Evolutionary conservation across 64 coral and sea anemone genomes (phyloP), one percentile per base, ranked within the genome.

Genomic region (Pocillopora damicornis): DNA sequence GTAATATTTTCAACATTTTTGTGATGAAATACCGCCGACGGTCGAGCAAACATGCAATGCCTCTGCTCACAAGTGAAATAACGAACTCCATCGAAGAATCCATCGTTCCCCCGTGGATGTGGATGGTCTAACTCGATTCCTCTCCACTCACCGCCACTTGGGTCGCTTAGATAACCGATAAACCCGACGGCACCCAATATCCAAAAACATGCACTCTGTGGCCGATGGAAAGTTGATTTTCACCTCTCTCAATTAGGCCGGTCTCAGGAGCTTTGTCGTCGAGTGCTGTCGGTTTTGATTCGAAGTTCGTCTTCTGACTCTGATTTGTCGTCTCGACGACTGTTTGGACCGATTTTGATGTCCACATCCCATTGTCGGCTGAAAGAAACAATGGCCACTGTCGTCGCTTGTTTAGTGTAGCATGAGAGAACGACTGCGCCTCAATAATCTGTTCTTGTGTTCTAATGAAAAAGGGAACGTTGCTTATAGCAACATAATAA

Each of bases 51-150:
- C 6, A 95, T 66, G n/a, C 94, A 90, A 59, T 82, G 74, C 25
- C 73, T 92, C 5, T 80, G 87, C 75, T 92, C 75, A 61, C 90
- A 92, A 37, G 57, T 80, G 20, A 95, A 95, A 61, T 89, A 74
- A 13, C 42, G 75, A 56, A 89, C 86, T 1, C 88, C 75, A 1
- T 89, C 75, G 34, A 91, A 89, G 34, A 34, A 63, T 9, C 94
- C 94, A 45, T 95, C 61, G 18, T 95, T 87, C 13, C 94, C 94
- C 63, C 92, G 90, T 8, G 60, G 34, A 16, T 91, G 86, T 7
- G 60, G 75, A 16, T 73, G 85, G 58, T 95, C 80, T 5, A 95
- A 78, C 15, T 95, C 87, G 75, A 95, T 86, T n/a, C 94, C 94
- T 69, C 92, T 76, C 90, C 90, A 89, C 11, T 92, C 84, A 13